Evolutionary conservation across 2,888 invertebrate species (phyloP).

Genomic region (Toxonevra muliebris): DNA sequence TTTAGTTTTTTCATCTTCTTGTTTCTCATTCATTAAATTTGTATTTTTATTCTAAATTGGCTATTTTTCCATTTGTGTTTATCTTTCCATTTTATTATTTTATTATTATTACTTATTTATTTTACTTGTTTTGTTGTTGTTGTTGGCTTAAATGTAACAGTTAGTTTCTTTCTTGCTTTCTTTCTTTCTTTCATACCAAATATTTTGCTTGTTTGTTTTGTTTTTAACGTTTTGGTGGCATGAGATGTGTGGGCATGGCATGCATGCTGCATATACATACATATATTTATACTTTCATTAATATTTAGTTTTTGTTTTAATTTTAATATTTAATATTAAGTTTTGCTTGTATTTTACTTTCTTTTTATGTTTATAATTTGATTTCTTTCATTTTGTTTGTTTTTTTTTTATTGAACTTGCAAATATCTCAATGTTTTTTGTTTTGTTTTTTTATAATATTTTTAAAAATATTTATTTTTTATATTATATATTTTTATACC

Average conservation of each 20-base stretch:
- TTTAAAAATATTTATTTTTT: too few species aligned
- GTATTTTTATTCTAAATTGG: slow-evolving; percentile 37
- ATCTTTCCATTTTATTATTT: slow-evolving; percentile 26
- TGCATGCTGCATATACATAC: not conserved
- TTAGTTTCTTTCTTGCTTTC: slow-evolving; percentile 1
- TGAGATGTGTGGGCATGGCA: not conserved
- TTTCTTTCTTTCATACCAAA: not conserved
- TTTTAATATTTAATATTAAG: slow-evolving; percentile 12
- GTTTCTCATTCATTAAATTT: slow-evolving; percentile 32
- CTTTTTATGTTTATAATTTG: too few species aligned
- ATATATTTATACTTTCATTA: not conserved
- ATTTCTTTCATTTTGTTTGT: slow-evolving; percentile 12
- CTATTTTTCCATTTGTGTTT: slow-evolving; percentile 35
- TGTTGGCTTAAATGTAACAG: slow-evolving; percentile 25
- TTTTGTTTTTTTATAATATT: slow-evolving; percentile 33
- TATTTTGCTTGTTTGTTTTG: not conserved
- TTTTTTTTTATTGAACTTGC: slow-evolving; percentile 22
- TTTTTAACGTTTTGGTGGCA: too few species aligned
- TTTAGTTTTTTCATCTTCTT: slow-evolving; percentile 44
- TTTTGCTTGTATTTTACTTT: slow-evolving; percentile 11
- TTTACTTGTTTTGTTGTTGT: slow-evolving; percentile 8
- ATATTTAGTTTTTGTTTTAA: not conserved
- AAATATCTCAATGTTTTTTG: slow-evolving; percentile 27
- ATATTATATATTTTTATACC: too few species aligned
- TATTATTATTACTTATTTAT: slow-evolving; percentile 14